Conservation (phyloP, 2,888 invertebrate genomes). For the Trissolcus japonicus region DNA sequence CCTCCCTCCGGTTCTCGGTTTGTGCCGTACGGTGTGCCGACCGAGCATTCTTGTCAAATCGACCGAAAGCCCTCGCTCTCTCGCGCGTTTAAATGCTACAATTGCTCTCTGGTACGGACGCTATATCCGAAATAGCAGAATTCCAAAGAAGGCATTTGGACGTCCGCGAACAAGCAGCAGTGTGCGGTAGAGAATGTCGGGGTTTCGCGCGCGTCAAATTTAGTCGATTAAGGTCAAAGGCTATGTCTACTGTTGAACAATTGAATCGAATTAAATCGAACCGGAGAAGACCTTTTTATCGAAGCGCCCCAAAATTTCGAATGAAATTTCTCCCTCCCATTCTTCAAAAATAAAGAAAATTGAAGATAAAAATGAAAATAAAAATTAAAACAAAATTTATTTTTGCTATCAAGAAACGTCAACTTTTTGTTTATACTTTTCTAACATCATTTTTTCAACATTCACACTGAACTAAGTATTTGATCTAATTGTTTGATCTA, state of each 20-base stretch:
- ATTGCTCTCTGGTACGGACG: slow-evolving; percentile 24
- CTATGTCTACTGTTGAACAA: slow-evolving; percentile 47
- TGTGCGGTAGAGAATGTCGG: slow-evolving; percentile 41
- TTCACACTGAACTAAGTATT: no score
- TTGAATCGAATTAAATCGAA: slow-evolving; percentile 53
- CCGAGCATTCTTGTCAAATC: slow-evolving; percentile 51
- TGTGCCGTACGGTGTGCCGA: slow-evolving; percentile 19
- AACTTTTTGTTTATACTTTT: no score
- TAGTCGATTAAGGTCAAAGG: slow-evolving; percentile 60
- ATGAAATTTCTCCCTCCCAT: background rate
- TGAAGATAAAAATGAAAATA: no score
- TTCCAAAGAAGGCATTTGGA: slow-evolving; percentile 42
- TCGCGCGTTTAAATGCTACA: slow-evolving; percentile 37
- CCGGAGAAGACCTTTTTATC: slow-evolving; percentile 14
- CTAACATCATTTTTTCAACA: no score
- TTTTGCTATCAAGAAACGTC: no score
- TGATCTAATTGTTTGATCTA: no score
- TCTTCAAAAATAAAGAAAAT: no score
- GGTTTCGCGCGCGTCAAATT: slow-evolving; percentile 61
- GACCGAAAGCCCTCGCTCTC: slow-evolving; percentile 35
- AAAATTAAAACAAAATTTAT: no score
- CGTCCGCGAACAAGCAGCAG: slow-evolving; percentile 14
- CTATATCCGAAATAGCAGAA: slow-evolving; percentile 41
- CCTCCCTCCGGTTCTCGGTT: slow-evolving; percentile 13
- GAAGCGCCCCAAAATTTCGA: background rate